Evolutionary conservation across 2,797 vertebrate species (phyloP).

Genomic region (Myripristis murdjan): DNA sequence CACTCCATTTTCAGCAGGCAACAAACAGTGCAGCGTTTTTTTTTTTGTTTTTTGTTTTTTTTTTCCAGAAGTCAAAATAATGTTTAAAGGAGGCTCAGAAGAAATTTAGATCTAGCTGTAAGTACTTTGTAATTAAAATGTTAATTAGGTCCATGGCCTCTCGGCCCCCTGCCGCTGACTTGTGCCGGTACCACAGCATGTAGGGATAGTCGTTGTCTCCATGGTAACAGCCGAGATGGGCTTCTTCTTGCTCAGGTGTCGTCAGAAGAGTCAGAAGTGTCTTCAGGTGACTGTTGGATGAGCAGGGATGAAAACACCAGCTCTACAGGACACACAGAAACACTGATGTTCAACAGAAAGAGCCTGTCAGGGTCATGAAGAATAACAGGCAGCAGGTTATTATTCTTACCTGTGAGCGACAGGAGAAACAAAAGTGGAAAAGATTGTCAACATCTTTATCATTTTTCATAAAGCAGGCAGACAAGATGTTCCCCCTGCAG

Average conservation of each 20-base stretch:
- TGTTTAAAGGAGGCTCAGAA: too few species aligned
- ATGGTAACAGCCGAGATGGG: constrained; percentile 55
- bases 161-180: constrained; percentile 11
- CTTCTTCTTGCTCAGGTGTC: neutral
- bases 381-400: neutral
- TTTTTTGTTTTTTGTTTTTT: too few species aligned
- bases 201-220: constrained; percentile 56
- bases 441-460: neutral
- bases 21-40: too few species aligned
- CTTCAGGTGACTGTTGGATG: constrained; percentile 41
- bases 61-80: too few species aligned
- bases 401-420: constrained; percentile 46
- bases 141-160: constrained; percentile 53
- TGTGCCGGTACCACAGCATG: constrained; percentile 74
- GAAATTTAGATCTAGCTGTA: too few species aligned
- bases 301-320: accelerated
- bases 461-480: neutral
- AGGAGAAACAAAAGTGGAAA: neutral
- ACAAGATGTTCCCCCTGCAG: neutral
- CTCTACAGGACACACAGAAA: constrained; percentile 20
- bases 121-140: too few species aligned
- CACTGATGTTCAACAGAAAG: neutral
- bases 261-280: constrained; percentile 24
- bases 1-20: too few species aligned
- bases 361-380: neutral